Evolutionary conservation across 92 coral and sea anemone genomes (phyloP).

Genomic region (Hydrozoanthus gracilis): DNA sequence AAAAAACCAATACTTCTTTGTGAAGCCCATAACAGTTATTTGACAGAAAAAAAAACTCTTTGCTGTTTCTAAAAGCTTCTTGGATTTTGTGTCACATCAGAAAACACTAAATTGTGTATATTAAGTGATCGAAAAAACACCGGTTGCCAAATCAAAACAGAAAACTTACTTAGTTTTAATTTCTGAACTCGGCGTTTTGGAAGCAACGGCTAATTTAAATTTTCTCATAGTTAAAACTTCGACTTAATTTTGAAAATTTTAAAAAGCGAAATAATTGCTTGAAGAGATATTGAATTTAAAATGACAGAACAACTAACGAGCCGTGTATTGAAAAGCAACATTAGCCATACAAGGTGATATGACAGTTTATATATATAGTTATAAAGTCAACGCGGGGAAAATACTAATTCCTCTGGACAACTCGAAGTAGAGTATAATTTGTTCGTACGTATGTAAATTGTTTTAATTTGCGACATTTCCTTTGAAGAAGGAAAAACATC

Average conservation of each 20-base stretch:
- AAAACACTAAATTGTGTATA: background rate
- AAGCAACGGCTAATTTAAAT: background rate
- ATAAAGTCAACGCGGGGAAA: no score
- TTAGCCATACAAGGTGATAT: no score
- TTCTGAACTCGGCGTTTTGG: background rate
- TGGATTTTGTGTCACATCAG: background rate
- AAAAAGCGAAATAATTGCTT: background rate
- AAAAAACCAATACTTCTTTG: background rate
- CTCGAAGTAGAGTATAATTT: no score
- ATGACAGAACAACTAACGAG: background rate
- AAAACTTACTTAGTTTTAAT: background rate
- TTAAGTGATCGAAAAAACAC: background rate
- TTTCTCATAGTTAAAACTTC: background rate
- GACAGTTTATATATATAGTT: no score
- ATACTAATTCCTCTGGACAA: no score
- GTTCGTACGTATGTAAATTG: no score
- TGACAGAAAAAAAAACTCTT: no score
- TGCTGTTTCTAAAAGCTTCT: no score
- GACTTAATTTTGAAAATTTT: background rate
- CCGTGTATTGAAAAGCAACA: no score
- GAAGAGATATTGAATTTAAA: background rate
- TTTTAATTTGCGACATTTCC: no score
- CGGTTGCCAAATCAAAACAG: background rate
- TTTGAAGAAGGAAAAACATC: no score
- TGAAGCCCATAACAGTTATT: background rate